Percentiles rank a stretch among this genome's conserved stretches.
Conservation (phyloP, 2,113 vertebrate genomes). For the Catharus minimus region DNA sequence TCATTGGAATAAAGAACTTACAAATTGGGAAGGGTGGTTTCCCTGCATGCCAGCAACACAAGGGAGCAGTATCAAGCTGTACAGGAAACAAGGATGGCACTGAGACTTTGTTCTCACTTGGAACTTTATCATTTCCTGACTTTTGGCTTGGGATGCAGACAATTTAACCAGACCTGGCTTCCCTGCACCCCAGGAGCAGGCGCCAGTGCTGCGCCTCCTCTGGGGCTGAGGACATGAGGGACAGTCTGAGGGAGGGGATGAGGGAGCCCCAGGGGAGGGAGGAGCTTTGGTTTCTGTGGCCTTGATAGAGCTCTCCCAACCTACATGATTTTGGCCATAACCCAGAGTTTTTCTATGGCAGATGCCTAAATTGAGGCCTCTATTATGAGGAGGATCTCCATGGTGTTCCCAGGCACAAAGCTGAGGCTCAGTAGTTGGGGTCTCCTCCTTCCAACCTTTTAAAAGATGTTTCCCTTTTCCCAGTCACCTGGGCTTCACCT, state of each 20-base stretch:
- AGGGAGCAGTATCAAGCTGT: rapidly evolving
- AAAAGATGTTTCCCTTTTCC: neutral
- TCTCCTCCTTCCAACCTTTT: neutral
- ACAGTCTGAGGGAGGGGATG: neutral
- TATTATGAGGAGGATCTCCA: neutral
- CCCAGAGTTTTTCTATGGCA: neutral
- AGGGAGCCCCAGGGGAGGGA: neutral
- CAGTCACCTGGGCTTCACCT: neutral
- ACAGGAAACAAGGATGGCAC: neutral
- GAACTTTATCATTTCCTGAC: neutral
- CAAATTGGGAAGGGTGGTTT: neutral
- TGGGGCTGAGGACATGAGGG: neutral
- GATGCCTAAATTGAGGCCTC: neutral
- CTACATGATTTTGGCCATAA: neutral
- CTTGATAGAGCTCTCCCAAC: neutral
- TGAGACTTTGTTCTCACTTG: neutral
- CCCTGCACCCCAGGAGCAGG: neutral
- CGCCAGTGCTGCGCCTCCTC: neutral
- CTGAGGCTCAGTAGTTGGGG: neutral
- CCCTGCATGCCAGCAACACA: neutral
- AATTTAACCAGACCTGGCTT: neutral
- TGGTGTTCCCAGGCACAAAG: neutral
- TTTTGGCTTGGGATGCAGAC: neutral
- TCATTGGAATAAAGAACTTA: neutral
- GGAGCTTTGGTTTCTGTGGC: neutral